Evolutionary conservation across 2,888 invertebrate species (phyloP), one percentile per base, ranked within the genome.

Genomic region (Trissoscelio sp.): DNA sequence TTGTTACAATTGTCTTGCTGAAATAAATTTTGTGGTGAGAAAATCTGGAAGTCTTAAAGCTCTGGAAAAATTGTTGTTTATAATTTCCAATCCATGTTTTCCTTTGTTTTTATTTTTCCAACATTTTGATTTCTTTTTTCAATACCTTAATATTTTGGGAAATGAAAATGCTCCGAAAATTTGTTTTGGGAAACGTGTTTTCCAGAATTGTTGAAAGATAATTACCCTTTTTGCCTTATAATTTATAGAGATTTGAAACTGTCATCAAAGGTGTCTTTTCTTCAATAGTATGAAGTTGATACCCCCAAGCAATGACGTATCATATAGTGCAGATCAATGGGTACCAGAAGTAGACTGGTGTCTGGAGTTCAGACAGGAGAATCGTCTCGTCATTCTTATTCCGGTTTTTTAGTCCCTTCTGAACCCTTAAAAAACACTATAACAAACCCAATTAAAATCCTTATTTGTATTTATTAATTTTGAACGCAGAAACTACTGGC

Each of bases 291-390:
- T 83, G 84, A 81, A 84, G 86, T 88, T 89, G 89, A 89, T 89
- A 89, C 88, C 88, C 88, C 87, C 88, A 85, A 88, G 87, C 89
- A 88, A 85, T 85, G 86, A 86, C 85, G 86, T 81, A 86, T 86
- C 86, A 85, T 84, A 55, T 80, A 80, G 83, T 60, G 39, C 69
- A 66, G 70, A 51, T 82, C 57, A 69, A 79, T 70, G 83, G 81
- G 79, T 79, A 79, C 53, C 67, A 75, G 79, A 80, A 83, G 75
- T 64, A 66, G 79, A 83, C 57, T 66, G 48, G 57, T 18, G 70
- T 80, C 75, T 28, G 60, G 62, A 81, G 75, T 75, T 70, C 64
- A 44, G 60, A 67, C 79, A 62, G n/a, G 72, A 62, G 69, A 74
- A 84, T 77, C 66, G 72, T 55, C 72, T 74, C 58, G 55, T 81